These are phyloP conservation scores for Passer montanus DNA, from an alignment of 2,113 vertebrate genomes.

Conservation along the genomic window DNA sequence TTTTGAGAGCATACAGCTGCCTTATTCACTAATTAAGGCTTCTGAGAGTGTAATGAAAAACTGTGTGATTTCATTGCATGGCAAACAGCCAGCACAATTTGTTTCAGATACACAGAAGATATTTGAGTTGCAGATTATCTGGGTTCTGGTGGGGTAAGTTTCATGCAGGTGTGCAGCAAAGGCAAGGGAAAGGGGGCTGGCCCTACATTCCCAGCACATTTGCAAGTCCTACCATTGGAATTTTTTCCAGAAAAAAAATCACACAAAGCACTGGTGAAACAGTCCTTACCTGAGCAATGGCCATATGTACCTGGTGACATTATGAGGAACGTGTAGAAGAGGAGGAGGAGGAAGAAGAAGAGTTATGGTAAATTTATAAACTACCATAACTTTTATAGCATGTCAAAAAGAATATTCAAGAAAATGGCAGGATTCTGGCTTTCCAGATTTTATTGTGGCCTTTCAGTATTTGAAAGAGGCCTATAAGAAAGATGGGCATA, in stretches of 20 bases:
- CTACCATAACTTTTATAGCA: not conserved
- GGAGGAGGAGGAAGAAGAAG: not conserved
- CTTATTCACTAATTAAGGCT: slow-evolving; percentile 66
- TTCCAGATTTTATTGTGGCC: not conserved
- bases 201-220: not conserved
- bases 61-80: slow-evolving; percentile 48
- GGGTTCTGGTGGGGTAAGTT: slow-evolving; percentile 5
- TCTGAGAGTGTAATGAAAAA: slow-evolving; percentile 67
- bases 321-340: not conserved
- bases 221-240: not conserved
- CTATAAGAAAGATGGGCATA: not conserved
- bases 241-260: not conserved
- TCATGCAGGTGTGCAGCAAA: slow-evolving; percentile 45
- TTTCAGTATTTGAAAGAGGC: not conserved
- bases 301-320: not conserved
- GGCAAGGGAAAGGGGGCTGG: not conserved
- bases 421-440: not conserved
- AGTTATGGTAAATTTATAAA: not conserved
- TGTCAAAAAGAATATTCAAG: not conserved
- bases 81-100: slow-evolving; percentile 69
- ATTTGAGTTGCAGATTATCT: slow-evolving; percentile 61
- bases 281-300: not conserved
- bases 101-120: slow-evolving; percentile 66
- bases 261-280: not conserved
- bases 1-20: slow-evolving; percentile 71